Percentiles rank a stretch among this genome's conserved stretches.
These are phyloP conservation scores for Manis crassicaudata DNA, from an alignment of 2,797 vertebrate genomes.

Conservation along the genomic window DNA sequence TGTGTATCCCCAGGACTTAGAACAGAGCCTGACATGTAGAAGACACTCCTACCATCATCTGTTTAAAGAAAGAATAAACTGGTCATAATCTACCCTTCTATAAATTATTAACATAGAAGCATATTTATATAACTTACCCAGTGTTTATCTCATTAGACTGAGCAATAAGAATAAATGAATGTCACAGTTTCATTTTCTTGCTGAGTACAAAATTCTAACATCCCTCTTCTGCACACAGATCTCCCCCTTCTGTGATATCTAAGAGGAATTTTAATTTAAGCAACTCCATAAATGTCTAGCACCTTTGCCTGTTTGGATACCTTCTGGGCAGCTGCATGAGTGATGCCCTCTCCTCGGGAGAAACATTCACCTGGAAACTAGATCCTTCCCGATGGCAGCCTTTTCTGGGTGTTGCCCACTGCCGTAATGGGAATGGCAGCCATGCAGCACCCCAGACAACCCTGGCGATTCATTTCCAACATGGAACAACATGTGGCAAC, in stretches of 20 bases:
- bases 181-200: not conserved
- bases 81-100: not conserved
- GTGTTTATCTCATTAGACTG: not conserved
- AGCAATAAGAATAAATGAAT: not conserved
- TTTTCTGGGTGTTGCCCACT: not conserved
- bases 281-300: not conserved
- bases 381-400: too few relatives aligned
- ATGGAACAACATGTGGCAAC: not conserved
- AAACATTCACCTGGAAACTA: not conserved
- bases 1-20: not conserved
- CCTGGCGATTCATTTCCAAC: too few relatives aligned
- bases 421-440: not conserved
- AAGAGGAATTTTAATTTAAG: not conserved
- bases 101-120: not conserved
- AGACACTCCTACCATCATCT: not conserved
- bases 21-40: not conserved
- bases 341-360: not conserved
- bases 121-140: not conserved
- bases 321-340: not conserved
- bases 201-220: not conserved
- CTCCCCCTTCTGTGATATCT: not conserved
- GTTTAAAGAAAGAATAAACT: not conserved
- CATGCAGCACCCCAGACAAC: too few relatives aligned
- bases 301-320: not conserved
- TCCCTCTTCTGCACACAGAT: not conserved